Conservation (phyloP, 2,888 invertebrate species). For the Seira musarum region DNA sequence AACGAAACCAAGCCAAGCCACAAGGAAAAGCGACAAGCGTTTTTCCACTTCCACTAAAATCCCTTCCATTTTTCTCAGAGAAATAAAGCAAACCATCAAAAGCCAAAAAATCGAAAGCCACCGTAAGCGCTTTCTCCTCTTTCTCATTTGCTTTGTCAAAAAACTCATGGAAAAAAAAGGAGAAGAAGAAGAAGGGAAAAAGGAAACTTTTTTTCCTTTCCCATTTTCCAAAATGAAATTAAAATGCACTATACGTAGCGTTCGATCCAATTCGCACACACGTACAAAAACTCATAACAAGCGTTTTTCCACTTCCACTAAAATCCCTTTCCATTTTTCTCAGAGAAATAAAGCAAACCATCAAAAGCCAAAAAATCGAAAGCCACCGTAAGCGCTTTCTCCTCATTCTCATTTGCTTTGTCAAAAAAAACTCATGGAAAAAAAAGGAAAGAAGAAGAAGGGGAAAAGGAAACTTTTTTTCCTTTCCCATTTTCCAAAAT, state of each 20-base stretch:
- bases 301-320: too few relatives aligned
- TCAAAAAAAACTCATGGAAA: not conserved
- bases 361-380: too few relatives aligned
- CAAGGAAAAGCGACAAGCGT: too few relatives aligned
- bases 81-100: too few relatives aligned
- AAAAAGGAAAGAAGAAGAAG: too few relatives aligned
- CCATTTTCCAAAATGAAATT: constrained; percentile 28
- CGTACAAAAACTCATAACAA: constrained; percentile 3
- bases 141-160: not conserved
- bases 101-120: too few relatives aligned
- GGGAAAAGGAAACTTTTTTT: constrained; percentile 3
- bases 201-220: constrained; percentile 7
- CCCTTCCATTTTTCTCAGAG: too few relatives aligned
- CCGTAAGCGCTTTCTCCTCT: not conserved
- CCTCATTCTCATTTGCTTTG: not conserved
- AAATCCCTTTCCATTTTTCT: too few relatives aligned
- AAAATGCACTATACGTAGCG: not conserved
- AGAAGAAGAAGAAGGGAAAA: not conserved
- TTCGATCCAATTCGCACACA: not conserved
- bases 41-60: too few relatives aligned
- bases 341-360: too few relatives aligned
- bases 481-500: constrained; percentile 15
- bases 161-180: not conserved
- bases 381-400: not conserved
- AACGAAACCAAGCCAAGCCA: too few relatives aligned